Evolutionary conservation across 1,140 invertebrate species (phyloP).

Genomic region (Drosophila lacteicornis): DNA sequence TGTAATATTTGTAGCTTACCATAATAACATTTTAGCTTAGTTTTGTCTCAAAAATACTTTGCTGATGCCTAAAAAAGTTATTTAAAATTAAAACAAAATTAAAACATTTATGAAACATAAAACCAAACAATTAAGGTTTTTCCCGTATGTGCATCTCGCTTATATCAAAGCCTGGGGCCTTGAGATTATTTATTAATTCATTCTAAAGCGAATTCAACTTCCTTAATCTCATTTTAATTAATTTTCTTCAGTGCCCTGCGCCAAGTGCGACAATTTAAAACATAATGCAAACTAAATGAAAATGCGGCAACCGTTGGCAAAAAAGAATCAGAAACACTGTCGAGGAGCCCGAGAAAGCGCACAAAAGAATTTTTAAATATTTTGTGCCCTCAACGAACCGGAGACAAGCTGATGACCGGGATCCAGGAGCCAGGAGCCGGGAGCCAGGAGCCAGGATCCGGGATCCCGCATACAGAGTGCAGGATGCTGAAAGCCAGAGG

Average conservation of each 20-base stretch:
- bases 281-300: constrained; percentile 84
- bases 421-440: constrained; percentile 4
- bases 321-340: constrained; percentile 1
- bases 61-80: too few relatives aligned
- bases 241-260: constrained; percentile 30
- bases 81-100: background rate
- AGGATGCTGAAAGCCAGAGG: constrained; percentile 8
- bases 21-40: too few relatives aligned
- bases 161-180: background rate
- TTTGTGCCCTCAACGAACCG: constrained; percentile 58
- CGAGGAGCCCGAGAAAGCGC: constrained; percentile 16
- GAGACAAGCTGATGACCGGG: constrained; percentile 53
- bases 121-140: too few relatives aligned
- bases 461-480: background rate
- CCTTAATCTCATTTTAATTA: too few relatives aligned
- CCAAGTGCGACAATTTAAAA: constrained; percentile 76
- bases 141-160: background rate
- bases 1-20: too few relatives aligned
- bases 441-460: background rate
- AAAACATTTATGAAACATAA: background rate
- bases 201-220: background rate
- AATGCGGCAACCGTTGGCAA: constrained; percentile 55
- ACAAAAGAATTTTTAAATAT: constrained; percentile 84
- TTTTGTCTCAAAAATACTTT: too few relatives aligned
- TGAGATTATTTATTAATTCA: background rate